Conservation (phyloP, 2,113 vertebrate species). For the Oreocharis arfaki region DNA sequence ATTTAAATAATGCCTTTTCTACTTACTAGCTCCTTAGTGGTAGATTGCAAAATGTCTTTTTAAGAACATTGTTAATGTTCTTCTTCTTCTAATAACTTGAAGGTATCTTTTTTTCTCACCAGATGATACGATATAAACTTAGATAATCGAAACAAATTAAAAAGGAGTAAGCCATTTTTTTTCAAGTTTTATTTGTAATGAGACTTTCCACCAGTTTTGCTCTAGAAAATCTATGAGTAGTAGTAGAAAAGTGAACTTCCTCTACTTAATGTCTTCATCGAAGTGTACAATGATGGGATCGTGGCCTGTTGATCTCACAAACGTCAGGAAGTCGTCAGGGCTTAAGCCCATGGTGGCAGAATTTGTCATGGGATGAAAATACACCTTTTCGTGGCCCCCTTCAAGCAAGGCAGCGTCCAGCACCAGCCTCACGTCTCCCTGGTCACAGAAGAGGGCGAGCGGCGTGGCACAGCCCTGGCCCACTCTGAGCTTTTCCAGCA, state of each 20-base stretch:
- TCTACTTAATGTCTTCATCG: conserved; percentile 29
- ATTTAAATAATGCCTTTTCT: not conserved
- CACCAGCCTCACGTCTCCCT: conserved; percentile 78
- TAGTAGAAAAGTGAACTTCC: not conserved
- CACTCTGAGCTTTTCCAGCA: conserved; percentile 89
- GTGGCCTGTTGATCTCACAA: conserved; percentile 86
- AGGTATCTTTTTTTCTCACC: not conserved
- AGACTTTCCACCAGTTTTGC: not conserved
- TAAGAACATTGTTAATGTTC: not conserved
- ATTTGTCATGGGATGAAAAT: conserved; percentile 95
- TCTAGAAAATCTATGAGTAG: not conserved
- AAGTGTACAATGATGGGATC: conserved; percentile 76
- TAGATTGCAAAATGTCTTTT: not conserved
- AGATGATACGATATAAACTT: not conserved
- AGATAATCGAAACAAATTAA: not conserved
- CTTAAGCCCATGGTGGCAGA: conserved; percentile 84
- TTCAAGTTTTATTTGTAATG: not conserved
- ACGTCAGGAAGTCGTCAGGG: conserved; percentile 82
- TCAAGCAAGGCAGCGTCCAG: conserved; percentile 83
- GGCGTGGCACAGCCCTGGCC: conserved; percentile 87
- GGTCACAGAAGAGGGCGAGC: conserved; percentile 86
- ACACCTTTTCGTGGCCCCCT: conserved; percentile 79
- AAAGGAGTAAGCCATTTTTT: not conserved
- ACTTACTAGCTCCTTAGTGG: not conserved
- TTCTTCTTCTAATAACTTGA: not conserved